Conservation (phyloP, 2,113 vertebrate genomes). For the Abramis brama region DNA sequence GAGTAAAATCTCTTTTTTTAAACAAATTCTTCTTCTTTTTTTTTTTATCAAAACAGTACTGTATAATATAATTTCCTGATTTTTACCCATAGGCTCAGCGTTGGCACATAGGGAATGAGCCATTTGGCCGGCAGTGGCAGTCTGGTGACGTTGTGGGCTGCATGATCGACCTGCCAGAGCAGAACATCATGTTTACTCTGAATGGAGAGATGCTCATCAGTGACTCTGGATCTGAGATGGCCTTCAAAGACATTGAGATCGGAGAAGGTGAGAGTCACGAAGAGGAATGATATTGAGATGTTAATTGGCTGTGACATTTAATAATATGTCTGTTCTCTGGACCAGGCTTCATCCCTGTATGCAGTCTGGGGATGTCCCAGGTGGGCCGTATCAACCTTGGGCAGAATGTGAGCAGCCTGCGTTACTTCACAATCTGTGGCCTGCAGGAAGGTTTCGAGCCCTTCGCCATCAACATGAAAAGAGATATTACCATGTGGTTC, state of each 20-base stretch:
- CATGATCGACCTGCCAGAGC: conserved; percentile 89
- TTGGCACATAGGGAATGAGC: conserved; percentile 90
- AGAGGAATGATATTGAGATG: not conserved
- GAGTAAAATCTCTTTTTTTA: not conserved
- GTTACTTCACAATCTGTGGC: conserved; percentile 93
- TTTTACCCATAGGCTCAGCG: conserved; percentile 82
- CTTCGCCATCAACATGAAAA: conserved; percentile 93
- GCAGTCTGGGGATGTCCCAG: conserved; percentile 87
- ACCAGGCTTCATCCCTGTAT: conserved; percentile 85
- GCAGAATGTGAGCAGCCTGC: conserved; percentile 88
- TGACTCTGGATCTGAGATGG: conserved; percentile 89
- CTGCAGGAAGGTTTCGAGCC: conserved; percentile 95
- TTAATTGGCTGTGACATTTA: not conserved
- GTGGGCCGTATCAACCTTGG: conserved; percentile 88
- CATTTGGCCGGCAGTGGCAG: conserved; percentile 89
- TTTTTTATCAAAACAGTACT: not conserved
- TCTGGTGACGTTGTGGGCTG: conserved; percentile 90
- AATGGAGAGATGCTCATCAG: conserved; percentile 93
- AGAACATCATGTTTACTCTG: conserved; percentile 91
- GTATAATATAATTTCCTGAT: not conserved
- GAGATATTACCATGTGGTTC: conserved; percentile 93
- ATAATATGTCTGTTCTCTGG: conserved; percentile 8
- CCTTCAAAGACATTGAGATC: conserved; percentile 80
- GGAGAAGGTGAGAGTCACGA: conserved; percentile 71
- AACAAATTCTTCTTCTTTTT: too few species aligned